Evolutionary conservation across 2,888 invertebrate genomes (phyloP).

Genomic region (Pachliopta kotzebuea): DNA sequence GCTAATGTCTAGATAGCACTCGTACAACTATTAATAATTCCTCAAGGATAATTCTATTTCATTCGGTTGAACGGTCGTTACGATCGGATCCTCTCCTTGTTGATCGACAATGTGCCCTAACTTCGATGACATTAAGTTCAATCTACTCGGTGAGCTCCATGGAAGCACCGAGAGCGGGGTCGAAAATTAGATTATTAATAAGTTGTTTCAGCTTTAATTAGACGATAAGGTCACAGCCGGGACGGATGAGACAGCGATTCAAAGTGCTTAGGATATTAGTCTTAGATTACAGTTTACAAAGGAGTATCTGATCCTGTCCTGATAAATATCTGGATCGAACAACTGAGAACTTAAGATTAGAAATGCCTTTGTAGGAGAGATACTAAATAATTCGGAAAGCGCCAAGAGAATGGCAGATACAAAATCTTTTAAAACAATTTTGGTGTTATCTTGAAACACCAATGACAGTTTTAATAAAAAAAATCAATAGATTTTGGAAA

Average conservation of each 20-base stretch:
- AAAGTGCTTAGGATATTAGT: not conserved
- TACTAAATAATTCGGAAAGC: too few relatives aligned
- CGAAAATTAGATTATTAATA: slow-evolving; percentile 18
- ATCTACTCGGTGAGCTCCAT: not conserved
- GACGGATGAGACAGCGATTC: not conserved
- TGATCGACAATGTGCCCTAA: slow-evolving; percentile 11
- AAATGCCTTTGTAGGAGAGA: too few relatives aligned
- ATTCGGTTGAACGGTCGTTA: slow-evolving; percentile 30
- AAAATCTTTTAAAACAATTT: too few relatives aligned
- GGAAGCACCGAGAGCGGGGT: not conserved
- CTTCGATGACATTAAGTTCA: not conserved
- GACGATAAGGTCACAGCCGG: slow-evolving; percentile 4
- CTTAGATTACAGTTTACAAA: not conserved
- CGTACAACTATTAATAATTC: slow-evolving; percentile 50
- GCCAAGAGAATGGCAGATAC: too few relatives aligned
- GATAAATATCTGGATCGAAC: too few relatives aligned
- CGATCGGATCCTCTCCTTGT: not conserved
- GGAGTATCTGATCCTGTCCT: too few relatives aligned
- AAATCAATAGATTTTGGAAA: too few relatives aligned
- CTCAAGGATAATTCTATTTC: slow-evolving; percentile 59
- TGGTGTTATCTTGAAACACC: too few relatives aligned
- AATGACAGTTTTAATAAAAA: too few relatives aligned
- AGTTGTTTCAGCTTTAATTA: slow-evolving; percentile 21
- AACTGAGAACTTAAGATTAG: too few relatives aligned
- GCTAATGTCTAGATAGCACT: slow-evolving; percentile 53